These are phyloP conservation scores for Yponomeuta cagnagella DNA, from an alignment of 2,888 invertebrate genomes.

Conservation along the genomic window DNA sequence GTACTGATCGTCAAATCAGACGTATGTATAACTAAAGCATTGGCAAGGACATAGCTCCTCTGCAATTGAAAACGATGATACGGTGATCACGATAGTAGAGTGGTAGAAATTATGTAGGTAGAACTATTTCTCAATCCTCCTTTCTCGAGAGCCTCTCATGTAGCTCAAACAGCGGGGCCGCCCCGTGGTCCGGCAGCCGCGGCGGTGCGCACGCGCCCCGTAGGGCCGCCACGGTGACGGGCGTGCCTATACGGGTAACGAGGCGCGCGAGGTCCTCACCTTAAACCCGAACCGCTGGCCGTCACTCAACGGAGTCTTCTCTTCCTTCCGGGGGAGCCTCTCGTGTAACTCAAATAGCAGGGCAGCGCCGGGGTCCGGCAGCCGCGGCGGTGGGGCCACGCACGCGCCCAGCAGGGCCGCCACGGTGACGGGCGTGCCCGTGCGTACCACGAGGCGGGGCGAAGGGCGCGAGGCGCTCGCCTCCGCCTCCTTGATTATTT, in stretches of 20 bases:
- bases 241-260: not conserved
- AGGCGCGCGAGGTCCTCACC: conserved; percentile 30
- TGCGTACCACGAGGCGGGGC: conserved; percentile 68
- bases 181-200: conserved; percentile 75
- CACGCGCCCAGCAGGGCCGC: conserved; percentile 75
- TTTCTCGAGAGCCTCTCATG: conserved; percentile 44
- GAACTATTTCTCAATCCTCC: not conserved
- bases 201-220: conserved; percentile 34
- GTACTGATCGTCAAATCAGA: too few relatives aligned
- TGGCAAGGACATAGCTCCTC: too few relatives aligned
- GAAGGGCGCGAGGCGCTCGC: conserved; percentile 34
- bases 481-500: conserved; percentile 69
- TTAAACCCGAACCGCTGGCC: conserved; percentile 67
- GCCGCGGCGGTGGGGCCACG: conserved; percentile 71
- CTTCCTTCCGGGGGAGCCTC: conserved; percentile 51
- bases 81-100: too few relatives aligned
- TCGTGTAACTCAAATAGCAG: conserved; percentile 74
- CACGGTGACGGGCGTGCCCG: conserved; percentile 79
- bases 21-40: too few relatives aligned
- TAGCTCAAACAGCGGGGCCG: conserved; percentile 73
- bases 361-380: conserved; percentile 76
- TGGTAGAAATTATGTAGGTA: too few relatives aligned
- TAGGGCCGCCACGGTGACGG: not conserved
- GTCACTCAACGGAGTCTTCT: conserved; percentile 39
- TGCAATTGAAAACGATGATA: too few relatives aligned